Conservation (phyloP, 2,113 vertebrate genomes). For the Rissa tridactyla region DNA sequence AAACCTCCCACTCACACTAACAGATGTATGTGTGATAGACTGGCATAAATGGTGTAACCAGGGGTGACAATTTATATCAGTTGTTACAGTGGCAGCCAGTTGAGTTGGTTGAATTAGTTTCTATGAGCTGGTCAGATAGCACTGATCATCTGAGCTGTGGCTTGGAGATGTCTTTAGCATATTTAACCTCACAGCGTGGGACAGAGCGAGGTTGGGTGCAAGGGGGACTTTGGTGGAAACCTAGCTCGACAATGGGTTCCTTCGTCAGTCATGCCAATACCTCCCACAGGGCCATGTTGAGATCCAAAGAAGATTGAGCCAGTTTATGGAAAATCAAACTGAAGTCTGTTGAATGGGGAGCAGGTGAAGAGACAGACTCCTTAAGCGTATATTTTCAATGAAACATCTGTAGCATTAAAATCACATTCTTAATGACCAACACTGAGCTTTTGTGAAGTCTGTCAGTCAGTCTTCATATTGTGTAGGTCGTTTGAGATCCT, state of each 20-base stretch:
- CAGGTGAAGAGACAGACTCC: background rate
- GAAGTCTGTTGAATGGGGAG: background rate
- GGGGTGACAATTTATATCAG: background rate
- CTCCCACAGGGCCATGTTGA: background rate
- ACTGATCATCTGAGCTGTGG: background rate
- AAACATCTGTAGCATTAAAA: background rate
- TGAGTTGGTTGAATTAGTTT: background rate
- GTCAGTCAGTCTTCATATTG: background rate
- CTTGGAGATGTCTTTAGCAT: background rate
- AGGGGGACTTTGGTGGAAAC: background rate
- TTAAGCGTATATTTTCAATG: rapidly evolving
- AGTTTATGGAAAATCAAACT: background rate
- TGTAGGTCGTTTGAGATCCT: background rate
- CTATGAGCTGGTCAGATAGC: background rate
- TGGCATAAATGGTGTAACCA: background rate
- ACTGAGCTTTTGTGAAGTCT: background rate
- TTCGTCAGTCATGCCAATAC: background rate
- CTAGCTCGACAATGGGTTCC: rapidly evolving
- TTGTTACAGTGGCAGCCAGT: background rate
- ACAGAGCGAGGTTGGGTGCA: background rate
- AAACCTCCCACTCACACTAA: background rate
- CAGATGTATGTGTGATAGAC: background rate
- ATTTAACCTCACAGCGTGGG: background rate
- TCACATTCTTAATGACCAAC: background rate
- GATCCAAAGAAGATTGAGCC: background rate